Evolutionary conservation across 1,140 invertebrate species (phyloP), one percentile per base, ranked within the genome.

Genomic region (Camponotus pennsylvanicus): DNA sequence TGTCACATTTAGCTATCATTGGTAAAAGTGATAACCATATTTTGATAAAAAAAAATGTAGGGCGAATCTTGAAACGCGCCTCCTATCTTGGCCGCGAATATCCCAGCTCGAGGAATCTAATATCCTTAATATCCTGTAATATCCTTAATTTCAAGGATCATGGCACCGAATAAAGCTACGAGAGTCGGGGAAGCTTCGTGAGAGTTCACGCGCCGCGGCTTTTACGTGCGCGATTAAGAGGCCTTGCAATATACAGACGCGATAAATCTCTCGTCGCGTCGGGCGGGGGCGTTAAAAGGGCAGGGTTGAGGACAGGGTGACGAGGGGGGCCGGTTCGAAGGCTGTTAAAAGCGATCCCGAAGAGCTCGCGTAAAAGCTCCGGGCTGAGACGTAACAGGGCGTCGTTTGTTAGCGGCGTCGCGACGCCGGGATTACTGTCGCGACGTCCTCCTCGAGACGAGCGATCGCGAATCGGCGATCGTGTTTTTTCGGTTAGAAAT

Each of bases 371-470:
- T 71, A 45, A 55, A 64, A 83, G 79, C 79, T 45, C 37, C 66
- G 57, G 42, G 84, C 59, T 27, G 34, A 55, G 45, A 34, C 15
- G 34, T 52, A 69, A 42, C 79, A 34, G 67, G 49, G 61, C 37
- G 40, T 34, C 52, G n/a, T 93, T 93, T 92, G 92, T 93, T 91
- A 93, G 76, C 87, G 87, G 86, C 90, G 93, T 92, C 90, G 87
- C 88, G 91, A 91, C 92, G 92, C 82, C 89, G 85, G 80, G 89
- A 87, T 91, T 91, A 88, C 88, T 88, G 93, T 93, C 91, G 92
- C 91, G 93, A 92, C 92, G 90, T 52, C 78, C 87, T 86, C 93
- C 93, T 88, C 91, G 91, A 89, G 88, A 91, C 87, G 61, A 63
- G 7, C n/a, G n/a, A 13, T 21, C 13, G 21, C 73, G 18, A 42